Percentiles rank a stretch among this genome's conserved stretches.
These are phyloP conservation scores for Parotocinclus haroldoi DNA, from an alignment of 2,797 vertebrate genomes.

Conservation along the genomic window DNA sequence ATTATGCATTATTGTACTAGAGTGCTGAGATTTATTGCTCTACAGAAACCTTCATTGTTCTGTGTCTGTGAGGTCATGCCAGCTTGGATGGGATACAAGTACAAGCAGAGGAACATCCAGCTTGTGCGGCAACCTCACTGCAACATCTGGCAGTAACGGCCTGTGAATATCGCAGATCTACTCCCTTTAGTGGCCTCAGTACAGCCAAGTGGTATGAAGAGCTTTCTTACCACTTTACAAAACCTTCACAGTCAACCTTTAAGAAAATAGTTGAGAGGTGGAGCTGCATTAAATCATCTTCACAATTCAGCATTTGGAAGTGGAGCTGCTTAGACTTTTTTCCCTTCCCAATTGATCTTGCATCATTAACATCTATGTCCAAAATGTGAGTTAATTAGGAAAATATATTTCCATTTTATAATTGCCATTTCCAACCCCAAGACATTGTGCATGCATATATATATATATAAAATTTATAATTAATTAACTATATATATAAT, in stretches of 20 bases:
- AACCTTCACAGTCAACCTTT: not conserved
- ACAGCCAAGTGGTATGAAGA: constrained; percentile 1
- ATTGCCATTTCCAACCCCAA: too few relatives aligned
- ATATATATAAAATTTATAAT: too few relatives aligned
- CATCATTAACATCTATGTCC: not conserved
- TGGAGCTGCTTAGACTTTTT: not conserved
- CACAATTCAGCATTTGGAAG: not conserved
- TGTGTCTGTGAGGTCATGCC: constrained; percentile 17
- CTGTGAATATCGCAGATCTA: constrained; percentile 7
- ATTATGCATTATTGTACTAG: constrained; percentile 30
- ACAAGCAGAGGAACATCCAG: not conserved
- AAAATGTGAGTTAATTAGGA: too few relatives aligned
- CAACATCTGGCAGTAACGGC: constrained; percentile 34
- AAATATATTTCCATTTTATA: too few relatives aligned
- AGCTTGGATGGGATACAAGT: constrained; percentile 18
- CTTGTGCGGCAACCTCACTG: constrained; percentile 7
- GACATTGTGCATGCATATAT: too few relatives aligned
- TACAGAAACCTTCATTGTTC: constrained; percentile 37
- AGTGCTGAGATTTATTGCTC: constrained; percentile 31
- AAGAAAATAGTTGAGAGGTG: too few relatives aligned
- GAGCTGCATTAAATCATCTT: not conserved
- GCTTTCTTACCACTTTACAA: not conserved
- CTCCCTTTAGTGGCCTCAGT: constrained; percentile 16
- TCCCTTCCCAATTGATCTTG: not conserved
- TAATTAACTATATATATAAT: too few relatives aligned